A percentile compares a stretch with the other conserved stretches of the same genome.
Evolutionary conservation across 2,797 vertebrate genomes (phyloP).

Genomic region (Lepus oiostolus): DNA sequence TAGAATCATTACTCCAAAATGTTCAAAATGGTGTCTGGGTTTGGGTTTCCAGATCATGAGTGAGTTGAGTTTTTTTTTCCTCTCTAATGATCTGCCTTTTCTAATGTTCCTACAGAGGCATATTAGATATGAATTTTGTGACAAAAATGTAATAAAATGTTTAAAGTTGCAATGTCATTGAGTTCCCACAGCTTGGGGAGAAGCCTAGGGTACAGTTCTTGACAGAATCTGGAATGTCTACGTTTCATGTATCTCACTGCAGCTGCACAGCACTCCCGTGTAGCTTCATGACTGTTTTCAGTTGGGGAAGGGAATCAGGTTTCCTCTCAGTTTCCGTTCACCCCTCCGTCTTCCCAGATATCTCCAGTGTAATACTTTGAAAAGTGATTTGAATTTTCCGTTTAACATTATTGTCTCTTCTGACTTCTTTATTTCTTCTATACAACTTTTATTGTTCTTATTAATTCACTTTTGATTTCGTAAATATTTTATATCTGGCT

Average conservation of each 20-base stretch:
- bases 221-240: background rate
- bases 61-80: slow-evolving; percentile 3
- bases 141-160: slow-evolving; percentile 5
- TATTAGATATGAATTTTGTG: slow-evolving; percentile 9
- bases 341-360: background rate
- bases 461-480: slow-evolving; percentile 49
- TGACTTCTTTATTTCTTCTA: background rate
- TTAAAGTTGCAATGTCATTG: background rate
- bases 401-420: background rate
- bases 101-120: slow-evolving; percentile 17
- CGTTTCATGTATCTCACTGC: background rate
- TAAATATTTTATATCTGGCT: slow-evolving; percentile 34
- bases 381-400: slow-evolving; percentile 23
- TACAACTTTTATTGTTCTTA: background rate
- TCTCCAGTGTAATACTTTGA: background rate
- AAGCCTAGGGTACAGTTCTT: background rate
- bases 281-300: slow-evolving; percentile 18
- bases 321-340: slow-evolving; percentile 23
- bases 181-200: slow-evolving; percentile 38
- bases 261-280: background rate
- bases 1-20: background rate
- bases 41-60: background rate
- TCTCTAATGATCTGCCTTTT: background rate
- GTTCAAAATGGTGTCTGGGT: background rate
- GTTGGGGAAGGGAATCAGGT: background rate